Conservation (phyloP, 2,797 vertebrate genomes). For the Alfaro cultratus region DNA sequence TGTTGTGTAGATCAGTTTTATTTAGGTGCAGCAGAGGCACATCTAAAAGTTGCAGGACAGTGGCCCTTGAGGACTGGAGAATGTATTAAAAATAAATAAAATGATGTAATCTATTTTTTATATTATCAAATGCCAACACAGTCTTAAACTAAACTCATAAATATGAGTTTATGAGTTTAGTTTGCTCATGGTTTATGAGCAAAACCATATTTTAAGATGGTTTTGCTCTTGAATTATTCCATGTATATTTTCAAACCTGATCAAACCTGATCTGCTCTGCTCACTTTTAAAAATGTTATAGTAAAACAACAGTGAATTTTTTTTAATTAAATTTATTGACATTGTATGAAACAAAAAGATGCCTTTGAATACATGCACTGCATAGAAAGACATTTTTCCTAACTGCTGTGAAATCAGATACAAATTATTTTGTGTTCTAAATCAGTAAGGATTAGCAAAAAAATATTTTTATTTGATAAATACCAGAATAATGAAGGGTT, state of each 20-base stretch:
- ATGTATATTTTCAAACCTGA: not conserved
- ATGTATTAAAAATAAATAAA: not conserved
- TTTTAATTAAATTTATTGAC: not conserved
- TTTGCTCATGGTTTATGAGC: too few relatives aligned
- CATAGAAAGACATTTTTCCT: not conserved
- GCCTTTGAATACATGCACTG: not conserved
- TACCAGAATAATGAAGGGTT: not conserved
- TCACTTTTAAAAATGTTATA: not conserved
- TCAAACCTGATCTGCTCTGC: not conserved
- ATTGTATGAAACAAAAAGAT: not conserved
- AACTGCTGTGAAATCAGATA: not conserved
- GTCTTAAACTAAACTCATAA: not conserved
- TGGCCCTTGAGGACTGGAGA: too few relatives aligned
- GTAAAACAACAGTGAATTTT: not conserved
- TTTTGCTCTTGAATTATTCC: not conserved
- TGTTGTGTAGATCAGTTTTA: too few relatives aligned
- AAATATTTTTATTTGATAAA: not conserved
- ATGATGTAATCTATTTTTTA: not conserved
- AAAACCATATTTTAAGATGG: not conserved
- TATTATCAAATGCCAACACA: not conserved
- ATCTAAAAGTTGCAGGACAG: too few relatives aligned
- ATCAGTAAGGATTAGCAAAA: not conserved
- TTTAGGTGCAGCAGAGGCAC: too few relatives aligned
- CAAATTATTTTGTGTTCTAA: not conserved
- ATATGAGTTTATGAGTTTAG: too few relatives aligned